Conservation (phyloP, 2,888 invertebrate species). For the Camptogramma bilineatum region DNA sequence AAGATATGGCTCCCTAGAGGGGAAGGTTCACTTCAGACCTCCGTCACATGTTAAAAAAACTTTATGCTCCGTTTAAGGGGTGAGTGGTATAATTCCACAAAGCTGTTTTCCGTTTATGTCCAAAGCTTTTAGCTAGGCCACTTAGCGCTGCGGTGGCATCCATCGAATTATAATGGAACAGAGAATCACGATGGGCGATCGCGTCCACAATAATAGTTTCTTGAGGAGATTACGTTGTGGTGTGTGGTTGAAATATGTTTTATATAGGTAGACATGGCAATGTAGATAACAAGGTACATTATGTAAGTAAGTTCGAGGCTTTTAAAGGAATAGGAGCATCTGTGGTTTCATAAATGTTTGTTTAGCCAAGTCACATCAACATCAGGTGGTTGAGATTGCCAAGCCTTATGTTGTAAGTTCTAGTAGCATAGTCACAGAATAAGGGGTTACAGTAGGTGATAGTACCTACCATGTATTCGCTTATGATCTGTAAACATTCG, state of each 20-base stretch:
- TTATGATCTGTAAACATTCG: not conserved
- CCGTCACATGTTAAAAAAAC: slow-evolving; percentile 8
- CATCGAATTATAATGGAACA: slow-evolving; percentile 41
- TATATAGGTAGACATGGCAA: no score
- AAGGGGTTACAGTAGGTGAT: not conserved
- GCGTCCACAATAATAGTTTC: slow-evolving; percentile 54
- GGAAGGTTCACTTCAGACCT: not conserved
- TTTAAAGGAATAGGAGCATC: not conserved
- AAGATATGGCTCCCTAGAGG: slow-evolving; percentile 5
- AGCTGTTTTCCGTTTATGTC: slow-evolving; percentile 35
- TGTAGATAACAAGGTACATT: no score
- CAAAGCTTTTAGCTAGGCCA: slow-evolving; percentile 47
- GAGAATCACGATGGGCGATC: slow-evolving; percentile 53
- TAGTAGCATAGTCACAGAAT: not conserved
- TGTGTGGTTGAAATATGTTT: not conserved
- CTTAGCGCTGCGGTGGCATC: slow-evolving; percentile 38
- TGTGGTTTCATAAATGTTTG: not conserved
- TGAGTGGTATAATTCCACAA: slow-evolving; percentile 12
- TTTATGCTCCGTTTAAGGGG: slow-evolving; percentile 9
- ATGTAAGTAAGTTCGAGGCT: no score
- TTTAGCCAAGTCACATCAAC: not conserved
- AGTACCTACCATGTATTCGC: not conserved
- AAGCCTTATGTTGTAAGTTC: not conserved
- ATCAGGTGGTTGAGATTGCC: not conserved
- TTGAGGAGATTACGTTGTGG: not conserved